These are phyloP conservation scores for Archivesica marissinica DNA, from an alignment of 1,140 invertebrate genomes.

Conservation along the genomic window DNA sequence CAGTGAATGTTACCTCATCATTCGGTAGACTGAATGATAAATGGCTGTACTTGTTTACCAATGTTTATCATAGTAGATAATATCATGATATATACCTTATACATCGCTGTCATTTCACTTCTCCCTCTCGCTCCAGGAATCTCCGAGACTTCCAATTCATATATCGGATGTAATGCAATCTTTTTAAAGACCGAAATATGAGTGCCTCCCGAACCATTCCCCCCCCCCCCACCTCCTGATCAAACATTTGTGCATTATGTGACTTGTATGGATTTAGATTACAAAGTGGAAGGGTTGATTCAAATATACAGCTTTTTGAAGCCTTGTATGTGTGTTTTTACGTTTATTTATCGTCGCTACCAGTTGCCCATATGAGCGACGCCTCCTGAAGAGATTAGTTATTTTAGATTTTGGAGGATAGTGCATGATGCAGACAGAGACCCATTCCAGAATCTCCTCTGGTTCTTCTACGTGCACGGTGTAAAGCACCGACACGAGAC, in stretches of 20 bases:
- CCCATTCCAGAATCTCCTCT: no score
- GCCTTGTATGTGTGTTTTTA: not conserved
- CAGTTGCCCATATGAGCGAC: no score
- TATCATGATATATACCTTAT: constrained; percentile 17
- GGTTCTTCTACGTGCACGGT: no score
- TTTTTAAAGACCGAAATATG: constrained; percentile 19
- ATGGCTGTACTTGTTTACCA: not conserved
- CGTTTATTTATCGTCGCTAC: no score
- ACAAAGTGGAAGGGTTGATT: not conserved
- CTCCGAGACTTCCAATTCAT: not conserved
- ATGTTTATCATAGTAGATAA: not conserved
- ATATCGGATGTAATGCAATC: not conserved
- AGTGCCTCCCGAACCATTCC: not conserved
- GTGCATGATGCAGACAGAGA: no score
- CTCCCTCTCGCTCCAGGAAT: not conserved
- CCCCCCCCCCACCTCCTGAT: constrained; percentile 4
- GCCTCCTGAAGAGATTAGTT: no score
- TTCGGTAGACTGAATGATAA: not conserved
- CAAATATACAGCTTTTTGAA: not conserved
- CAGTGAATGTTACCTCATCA: not conserved
- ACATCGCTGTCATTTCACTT: not conserved
- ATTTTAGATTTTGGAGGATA: no score
- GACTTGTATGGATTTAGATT: constrained; percentile 21
- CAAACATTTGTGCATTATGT: constrained; percentile 5
- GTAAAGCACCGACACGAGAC: no score